Evolutionary conservation across 2,888 invertebrate species (phyloP).

Genomic region (Temnothorax ravouxi): DNA sequence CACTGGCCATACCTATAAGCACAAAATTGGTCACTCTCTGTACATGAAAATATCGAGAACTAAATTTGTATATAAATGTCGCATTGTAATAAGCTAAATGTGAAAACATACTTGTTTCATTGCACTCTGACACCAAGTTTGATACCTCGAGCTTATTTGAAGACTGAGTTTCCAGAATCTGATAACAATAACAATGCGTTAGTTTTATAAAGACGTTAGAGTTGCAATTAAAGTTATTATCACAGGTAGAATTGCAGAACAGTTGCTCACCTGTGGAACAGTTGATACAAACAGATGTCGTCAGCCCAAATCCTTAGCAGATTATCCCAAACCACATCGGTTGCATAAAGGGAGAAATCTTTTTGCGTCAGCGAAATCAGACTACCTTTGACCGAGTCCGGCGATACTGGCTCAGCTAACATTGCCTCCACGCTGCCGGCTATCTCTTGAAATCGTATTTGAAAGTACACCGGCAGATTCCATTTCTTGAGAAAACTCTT

Average conservation of each 20-base stretch:
- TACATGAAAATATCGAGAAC: not conserved
- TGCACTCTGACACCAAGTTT: conserved; percentile 89
- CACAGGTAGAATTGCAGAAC: not conserved
- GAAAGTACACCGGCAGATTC: conserved; percentile 98
- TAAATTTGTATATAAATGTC: not conserved
- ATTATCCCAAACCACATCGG: conserved; percentile 87
- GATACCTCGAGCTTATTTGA: conserved; percentile 93
- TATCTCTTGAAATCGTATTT: conserved; percentile 97
- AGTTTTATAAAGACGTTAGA: not conserved
- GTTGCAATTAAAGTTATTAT: conserved; percentile 23
- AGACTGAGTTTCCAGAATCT: conserved; percentile 96
- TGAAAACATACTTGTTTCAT: conserved; percentile 76
- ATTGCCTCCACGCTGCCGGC: conserved; percentile 88
- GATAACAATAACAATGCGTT: conserved; percentile 16
- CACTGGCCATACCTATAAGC: conserved; percentile 77
- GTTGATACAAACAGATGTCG: conserved; percentile 92
- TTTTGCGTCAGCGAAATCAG: conserved; percentile 69
- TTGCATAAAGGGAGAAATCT: conserved; percentile 84
- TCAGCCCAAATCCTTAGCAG: conserved; percentile 91
- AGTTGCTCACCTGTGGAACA: conserved; percentile 88
- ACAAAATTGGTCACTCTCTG: conserved; percentile 13
- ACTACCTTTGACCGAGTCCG: conserved; percentile 76
- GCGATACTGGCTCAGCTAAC: conserved; percentile 80
- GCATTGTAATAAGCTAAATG: not conserved
- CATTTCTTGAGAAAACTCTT: conserved; percentile 94